phyloP scores from a whole-genome alignment of 1,140 invertebrate species.

The Carcinoscorpius rotundicauda region DNA sequence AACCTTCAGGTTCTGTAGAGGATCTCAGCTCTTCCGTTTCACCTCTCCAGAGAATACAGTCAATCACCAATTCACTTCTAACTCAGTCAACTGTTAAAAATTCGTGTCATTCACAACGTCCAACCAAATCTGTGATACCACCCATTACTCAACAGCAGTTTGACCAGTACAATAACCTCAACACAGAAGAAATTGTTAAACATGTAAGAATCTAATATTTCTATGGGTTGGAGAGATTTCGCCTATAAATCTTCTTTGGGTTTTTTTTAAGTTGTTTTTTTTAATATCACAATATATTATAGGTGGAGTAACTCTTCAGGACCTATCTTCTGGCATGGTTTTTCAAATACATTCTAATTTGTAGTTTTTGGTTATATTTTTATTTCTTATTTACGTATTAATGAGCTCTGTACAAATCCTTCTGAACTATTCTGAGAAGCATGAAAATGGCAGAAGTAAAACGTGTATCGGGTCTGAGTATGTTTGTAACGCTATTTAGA shows the following conservation, averaged over 20 bases:
- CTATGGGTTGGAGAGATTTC: not conserved
- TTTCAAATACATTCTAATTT: no score
- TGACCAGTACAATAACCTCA: constrained; percentile 94
- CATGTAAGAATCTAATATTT: constrained; percentile 43
- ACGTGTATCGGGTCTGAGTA: no score
- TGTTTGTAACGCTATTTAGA: no score
- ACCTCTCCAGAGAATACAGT: constrained; percentile 91
- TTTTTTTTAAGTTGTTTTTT: no score
- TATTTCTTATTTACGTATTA: no score
- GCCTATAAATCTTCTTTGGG: not conserved
- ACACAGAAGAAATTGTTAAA: constrained; percentile 96
- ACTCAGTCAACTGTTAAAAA: constrained; percentile 55
- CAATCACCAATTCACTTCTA: constrained; percentile 90
- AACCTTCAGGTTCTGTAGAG: constrained; percentile 3
- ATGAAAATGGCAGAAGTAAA: no score
- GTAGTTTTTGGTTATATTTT: no score
- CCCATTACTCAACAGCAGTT: constrained; percentile 99
- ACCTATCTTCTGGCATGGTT: no score
- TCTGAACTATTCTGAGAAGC: no score
- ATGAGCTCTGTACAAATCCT: no score
- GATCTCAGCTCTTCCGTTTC: constrained; percentile 35
- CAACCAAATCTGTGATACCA: constrained; percentile 87
- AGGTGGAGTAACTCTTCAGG: no score
- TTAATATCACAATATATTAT: no score
- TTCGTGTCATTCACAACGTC: constrained; percentile 46